Base-by-base conservation (phyloP, 2,888 invertebrate genomes). In the Acrobasis consociella region DNA sequence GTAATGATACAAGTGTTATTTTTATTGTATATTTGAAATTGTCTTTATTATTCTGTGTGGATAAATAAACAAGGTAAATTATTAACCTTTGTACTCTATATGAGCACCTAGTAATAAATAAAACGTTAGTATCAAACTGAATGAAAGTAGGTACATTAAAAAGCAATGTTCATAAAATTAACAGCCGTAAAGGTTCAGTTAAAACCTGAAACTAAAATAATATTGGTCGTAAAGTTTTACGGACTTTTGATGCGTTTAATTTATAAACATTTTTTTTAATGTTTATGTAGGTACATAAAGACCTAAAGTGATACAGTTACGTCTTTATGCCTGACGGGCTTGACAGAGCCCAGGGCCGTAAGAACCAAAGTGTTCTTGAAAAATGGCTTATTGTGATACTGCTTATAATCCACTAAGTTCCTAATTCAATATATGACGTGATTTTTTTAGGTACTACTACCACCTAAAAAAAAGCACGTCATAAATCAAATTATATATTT, bases 111-210 rank as follows among this genome's bases (percentile, higher is more conserved):
- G 46, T 46, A 46, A 46, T 46, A 46, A 46, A 46, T 46, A n/a
- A 13, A 46, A 46, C 11, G 46, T 46, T 13, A 46, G 46, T 46
- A 5, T 46, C 46, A 46, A 46, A 13, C 13, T 46, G n/a, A 46
- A 46, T 46, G 46, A 46, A 46, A 46, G n/a, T 46, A 46, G 31
- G 31, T 46, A 46, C 13, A n/a, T 46, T n/a, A 46, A 46, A 46
- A 46, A 46, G 46, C 46, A 46, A 46, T 46, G 46, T 46, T 46
- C 46, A 13, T 46, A 46, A 46, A 46, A 46, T 46, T 46, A 46
- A 46, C 46, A 46, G 46, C 46, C 46, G 46, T 46, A 46, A 46
- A 46, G 46, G 46, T 46, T 46, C 46, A 46, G 46, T 46, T 46
- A 46, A 46, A 46, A 46, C 46, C 46, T 46, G n/a, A 46, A 46